Evolutionary conservation across 2,797 vertebrate genomes (phyloP).

Genomic region (Balearica regulorum): DNA sequence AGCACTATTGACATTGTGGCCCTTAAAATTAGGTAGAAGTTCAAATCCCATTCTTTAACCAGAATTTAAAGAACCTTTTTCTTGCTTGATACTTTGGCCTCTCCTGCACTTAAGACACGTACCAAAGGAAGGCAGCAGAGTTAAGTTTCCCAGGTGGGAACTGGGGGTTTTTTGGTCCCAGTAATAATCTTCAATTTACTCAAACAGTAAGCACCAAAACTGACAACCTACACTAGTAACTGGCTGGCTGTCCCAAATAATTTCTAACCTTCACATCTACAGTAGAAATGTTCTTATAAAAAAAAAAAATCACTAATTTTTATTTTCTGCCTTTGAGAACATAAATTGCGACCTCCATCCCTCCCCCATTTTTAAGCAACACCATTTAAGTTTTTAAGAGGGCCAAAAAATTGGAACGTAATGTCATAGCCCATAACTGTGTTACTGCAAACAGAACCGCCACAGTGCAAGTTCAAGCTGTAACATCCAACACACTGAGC

Average conservation of each 20-base stretch:
- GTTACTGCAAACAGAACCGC: not conserved
- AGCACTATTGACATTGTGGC: fast-evolving
- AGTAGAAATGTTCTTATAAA: not conserved
- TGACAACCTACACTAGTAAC: not conserved
- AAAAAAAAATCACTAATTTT: not conserved
- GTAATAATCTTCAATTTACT: not conserved
- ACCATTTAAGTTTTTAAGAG: no score
- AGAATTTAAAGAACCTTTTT: not conserved
- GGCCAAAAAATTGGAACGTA: no score
- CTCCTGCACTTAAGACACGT: fast-evolving
- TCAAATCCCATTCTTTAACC: not conserved
- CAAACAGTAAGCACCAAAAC: not conserved
- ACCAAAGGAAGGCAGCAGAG: not conserved
- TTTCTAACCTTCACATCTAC: not conserved
- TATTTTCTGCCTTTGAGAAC: not conserved
- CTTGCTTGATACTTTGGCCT: not conserved
- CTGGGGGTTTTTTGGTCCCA: not conserved
- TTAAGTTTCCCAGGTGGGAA: not conserved
- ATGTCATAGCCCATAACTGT: fast-evolving
- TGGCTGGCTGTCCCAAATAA: not conserved
- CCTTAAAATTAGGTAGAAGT: not conserved
- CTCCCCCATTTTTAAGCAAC: not conserved
- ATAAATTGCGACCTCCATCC: not conserved
- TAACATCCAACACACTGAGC: not conserved
- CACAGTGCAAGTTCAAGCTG: not conserved